These are phyloP conservation scores for Cactoblastis cactorum DNA, from an alignment of 2,888 invertebrate species.

Conservation along the genomic window DNA sequence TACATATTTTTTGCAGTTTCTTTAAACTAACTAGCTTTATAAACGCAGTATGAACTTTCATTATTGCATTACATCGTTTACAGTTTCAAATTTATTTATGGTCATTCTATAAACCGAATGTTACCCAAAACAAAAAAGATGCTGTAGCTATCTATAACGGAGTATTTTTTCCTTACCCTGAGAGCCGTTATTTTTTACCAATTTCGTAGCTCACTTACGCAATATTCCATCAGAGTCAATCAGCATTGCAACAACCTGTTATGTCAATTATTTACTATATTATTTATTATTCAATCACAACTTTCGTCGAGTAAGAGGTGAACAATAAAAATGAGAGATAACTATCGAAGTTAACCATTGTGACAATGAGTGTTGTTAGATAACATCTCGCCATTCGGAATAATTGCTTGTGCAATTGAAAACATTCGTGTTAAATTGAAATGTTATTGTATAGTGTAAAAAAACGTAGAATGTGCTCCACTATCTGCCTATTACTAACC, in stretches of 20 bases:
- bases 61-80: too few species aligned
- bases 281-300: conserved; percentile 5
- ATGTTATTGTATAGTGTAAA: conserved; percentile 26
- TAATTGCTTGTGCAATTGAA: conserved; percentile 35
- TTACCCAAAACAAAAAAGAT: too few species aligned
- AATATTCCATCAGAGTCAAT: conserved; percentile 6
- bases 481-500: too few species aligned
- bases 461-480: conserved; percentile 16
- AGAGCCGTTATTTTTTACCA: neutral
- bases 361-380: conserved; percentile 28
- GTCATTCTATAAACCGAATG: too few species aligned
- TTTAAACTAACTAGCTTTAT: too few species aligned
- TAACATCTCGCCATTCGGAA: conserved; percentile 33
- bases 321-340: conserved; percentile 12
- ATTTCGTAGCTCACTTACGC: neutral
- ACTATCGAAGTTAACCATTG: conserved; percentile 13
- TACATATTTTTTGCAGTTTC: too few species aligned
- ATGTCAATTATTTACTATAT: conserved; percentile 7
- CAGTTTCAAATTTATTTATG: too few species aligned
- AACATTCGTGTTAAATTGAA: conserved; percentile 35
- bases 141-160: too few species aligned
- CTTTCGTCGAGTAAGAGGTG: conserved; percentile 4
- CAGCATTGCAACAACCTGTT: conserved; percentile 4
- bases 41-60: too few species aligned
- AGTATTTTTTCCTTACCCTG: neutral